Evolutionary conservation across 2,113 vertebrate species (phyloP).

Genomic region (Fulica atra): DNA sequence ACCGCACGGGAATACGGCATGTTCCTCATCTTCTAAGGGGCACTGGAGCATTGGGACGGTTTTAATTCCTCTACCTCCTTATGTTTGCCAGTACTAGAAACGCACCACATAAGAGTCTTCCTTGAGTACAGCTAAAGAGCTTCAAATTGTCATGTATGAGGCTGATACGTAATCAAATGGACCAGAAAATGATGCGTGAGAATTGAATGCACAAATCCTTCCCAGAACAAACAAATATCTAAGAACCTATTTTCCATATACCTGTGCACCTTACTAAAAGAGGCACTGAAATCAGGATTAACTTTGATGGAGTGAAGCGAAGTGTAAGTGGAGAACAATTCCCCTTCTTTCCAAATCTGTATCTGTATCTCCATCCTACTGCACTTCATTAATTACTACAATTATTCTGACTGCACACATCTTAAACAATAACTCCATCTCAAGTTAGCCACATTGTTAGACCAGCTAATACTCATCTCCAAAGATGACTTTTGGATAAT

Average conservation of each 20-base stretch:
- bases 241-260: neutral
- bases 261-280: neutral
- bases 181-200: slow-evolving; percentile 50
- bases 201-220: slow-evolving; percentile 29
- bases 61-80: slow-evolving; percentile 63
- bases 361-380: neutral
- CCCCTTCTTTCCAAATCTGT: neutral
- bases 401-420: neutral
- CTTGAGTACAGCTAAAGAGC: slow-evolving; percentile 56
- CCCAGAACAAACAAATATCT: neutral
- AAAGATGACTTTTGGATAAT: neutral
- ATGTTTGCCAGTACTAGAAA: slow-evolving; percentile 59
- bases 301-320: neutral
- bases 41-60: slow-evolving; percentile 36
- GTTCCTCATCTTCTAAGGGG: slow-evolving; percentile 69
- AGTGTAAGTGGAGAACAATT: neutral
- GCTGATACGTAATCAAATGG: slow-evolving; percentile 49
- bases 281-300: neutral
- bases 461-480: neutral
- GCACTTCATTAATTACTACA: neutral
- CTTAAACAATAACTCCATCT: neutral
- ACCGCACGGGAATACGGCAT: slow-evolving; percentile 38
- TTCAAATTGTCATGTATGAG: slow-evolving; percentile 59
- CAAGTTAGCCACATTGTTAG: neutral
- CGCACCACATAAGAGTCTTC: slow-evolving; percentile 27